Evolutionary conservation across 2,113 vertebrate genomes (phyloP).

Genomic region (Lycaon pictus): DNA sequence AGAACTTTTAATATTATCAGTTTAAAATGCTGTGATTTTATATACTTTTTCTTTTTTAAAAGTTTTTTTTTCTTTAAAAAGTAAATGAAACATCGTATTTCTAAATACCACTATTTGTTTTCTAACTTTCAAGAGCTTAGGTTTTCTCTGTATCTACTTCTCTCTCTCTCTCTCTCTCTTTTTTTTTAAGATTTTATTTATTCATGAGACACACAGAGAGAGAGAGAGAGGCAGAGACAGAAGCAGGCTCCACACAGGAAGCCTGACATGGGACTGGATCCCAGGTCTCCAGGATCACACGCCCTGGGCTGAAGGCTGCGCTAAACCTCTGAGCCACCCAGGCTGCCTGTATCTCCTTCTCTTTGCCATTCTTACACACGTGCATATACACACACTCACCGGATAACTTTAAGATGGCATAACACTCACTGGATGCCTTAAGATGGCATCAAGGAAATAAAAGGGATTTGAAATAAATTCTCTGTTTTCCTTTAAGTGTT

Average conservation of each 20-base stretch:
- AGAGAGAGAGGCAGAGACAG: no score
- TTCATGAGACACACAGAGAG: no score
- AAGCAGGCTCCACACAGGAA: no score
- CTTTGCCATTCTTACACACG: not conserved
- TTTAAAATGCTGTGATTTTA: slow-evolving; percentile 49
- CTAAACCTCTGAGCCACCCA: no score
- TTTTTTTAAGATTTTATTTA: no score
- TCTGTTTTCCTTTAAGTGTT: slow-evolving; percentile 64
- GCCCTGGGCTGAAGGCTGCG: no score
- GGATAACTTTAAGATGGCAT: not conserved
- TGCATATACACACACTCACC: not conserved
- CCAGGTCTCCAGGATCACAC: no score
- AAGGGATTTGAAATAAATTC: slow-evolving; percentile 56
- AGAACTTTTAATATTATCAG: slow-evolving; percentile 5
- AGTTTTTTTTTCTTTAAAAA: slow-evolving; percentile 51
- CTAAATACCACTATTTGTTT: slow-evolving; percentile 33
- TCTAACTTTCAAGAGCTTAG: slow-evolving; percentile 44
- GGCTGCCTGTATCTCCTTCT: not conserved
- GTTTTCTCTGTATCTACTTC: slow-evolving; percentile 24
- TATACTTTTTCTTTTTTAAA: slow-evolving; percentile 13
- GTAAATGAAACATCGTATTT: slow-evolving; percentile 39
- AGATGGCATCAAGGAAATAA: slow-evolving; percentile 54
- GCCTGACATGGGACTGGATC: no score
- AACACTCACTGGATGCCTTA: not conserved
- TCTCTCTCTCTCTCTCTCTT: not conserved